phyloP scores from a whole-genome alignment of 2,113 vertebrate species.

The Oryctolagus cuniculus region mOryCun1.1 NC_091435.1:112057001-112057500 shows the following conservation, averaged over 20 bases:
- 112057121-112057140: not conserved
- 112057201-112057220: not conserved
- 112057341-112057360: not conserved
- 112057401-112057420: slow-evolving; percentile 1
- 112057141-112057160: not conserved
- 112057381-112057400: not conserved
- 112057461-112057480: slow-evolving; percentile 22
- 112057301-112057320: not conserved
- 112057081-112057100: slow-evolving; percentile 45
- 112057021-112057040: slow-evolving; percentile 4
- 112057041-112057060: not conserved
- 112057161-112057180: not conserved
- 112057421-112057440: not conserved
- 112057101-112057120: not conserved
- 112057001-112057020: not conserved
- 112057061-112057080: not conserved
- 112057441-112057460: slow-evolving; percentile 39
- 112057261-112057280: not conserved
- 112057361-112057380: slow-evolving; percentile 5
- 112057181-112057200: not conserved
- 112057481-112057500: slow-evolving; percentile 56
- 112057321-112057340: not conserved
- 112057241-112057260: not conserved
- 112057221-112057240: not conserved
- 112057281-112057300: not conserved